These are phyloP conservation scores for Brachyhypopomus occidentalis DNA, from an alignment of 2,113 vertebrate species.

Conservation along the genomic window DNA sequence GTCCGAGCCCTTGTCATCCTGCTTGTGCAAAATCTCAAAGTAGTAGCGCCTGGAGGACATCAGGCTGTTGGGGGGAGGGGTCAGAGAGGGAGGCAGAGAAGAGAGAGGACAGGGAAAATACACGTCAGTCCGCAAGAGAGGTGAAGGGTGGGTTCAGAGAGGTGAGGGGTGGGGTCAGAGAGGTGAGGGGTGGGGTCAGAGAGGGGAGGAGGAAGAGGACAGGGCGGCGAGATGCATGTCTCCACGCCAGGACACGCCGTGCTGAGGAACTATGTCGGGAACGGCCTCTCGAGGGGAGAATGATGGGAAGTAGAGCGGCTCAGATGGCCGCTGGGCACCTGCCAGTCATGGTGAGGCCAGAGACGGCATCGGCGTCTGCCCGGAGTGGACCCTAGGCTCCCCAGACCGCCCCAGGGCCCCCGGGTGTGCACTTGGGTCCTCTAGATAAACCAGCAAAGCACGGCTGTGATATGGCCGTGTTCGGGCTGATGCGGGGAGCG, in stretches of 20 bases:
- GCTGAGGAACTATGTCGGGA: conserved; percentile 31
- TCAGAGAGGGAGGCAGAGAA: conserved; percentile 13
- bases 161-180: not conserved
- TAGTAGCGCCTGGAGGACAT: conserved; percentile 92
- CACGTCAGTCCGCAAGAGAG: conserved; percentile 22
- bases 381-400: not conserved
- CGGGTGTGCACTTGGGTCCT: not conserved
- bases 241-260: conserved; percentile 31
- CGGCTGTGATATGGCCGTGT: not conserved
- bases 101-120: conserved; percentile 46
- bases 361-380: not conserved
- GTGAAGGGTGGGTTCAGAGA: conserved; percentile 6
- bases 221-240: conserved; percentile 3
- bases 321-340: conserved; percentile 32
- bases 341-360: not conserved
- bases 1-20: conserved; percentile 93
- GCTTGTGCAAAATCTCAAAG: conserved; percentile 98
- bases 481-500: not conserved
- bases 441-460: not conserved
- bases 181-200: conserved; percentile 12
- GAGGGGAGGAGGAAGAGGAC: conserved; percentile 41
- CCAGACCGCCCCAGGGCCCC: not conserved
- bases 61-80: conserved; percentile 74
- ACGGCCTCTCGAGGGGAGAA: conserved; percentile 17
- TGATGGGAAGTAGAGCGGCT: conserved; percentile 30